Evolutionary conservation across 2,113 vertebrate species (phyloP), one percentile per base, ranked within the genome.

Genomic region (Labeo rohita): DNA sequence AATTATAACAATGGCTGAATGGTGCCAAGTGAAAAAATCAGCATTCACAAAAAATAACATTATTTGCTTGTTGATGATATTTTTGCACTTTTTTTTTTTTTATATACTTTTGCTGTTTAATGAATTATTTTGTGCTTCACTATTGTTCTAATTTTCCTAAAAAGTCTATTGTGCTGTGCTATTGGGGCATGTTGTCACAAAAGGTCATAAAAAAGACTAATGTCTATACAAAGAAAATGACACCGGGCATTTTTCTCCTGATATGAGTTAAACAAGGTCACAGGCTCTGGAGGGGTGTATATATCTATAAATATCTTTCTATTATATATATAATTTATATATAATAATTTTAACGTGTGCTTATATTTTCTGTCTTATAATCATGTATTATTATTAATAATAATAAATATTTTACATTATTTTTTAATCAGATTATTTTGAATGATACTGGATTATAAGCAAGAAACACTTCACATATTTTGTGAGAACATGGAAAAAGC

Each of bases 131-230:
- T 72, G 39, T 43, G 68, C 18, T 72, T 72, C 4, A 21, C 36
- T 68, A 36, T 45, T 72, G 39, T 73, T 73, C 45, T 39, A 39
- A 39, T 11, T 68, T 65, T 68, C 15, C 65, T 36, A 12, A 34
- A 68, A 68, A 23, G 59, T 10, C n/a, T 63, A 63, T 11, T 28
- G 28, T 28, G 28, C 28, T 28, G 28, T 28, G 28, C 28, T 28
- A 28, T 28, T 28, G 28, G 28, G 36, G 2, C 43, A 74, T 74
- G 72, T 10, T 49, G 36, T 21, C 43, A 49, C 21, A 49, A 74
- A 74, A 49, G 72, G 45, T 75, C n/a, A 50, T 49, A 23, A 28
- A 74, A 74, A 74, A 74, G 21, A 61, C 21, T n/a, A 61, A 61
- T 61, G 56, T 2, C 21, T 39, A 39, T 39, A 11, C 3, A 21